A percentile compares a stretch with the other conserved stretches of the same genome.
Conservation (phyloP, 1,140 invertebrate genomes). For the Hycleus cichorii region DNA sequence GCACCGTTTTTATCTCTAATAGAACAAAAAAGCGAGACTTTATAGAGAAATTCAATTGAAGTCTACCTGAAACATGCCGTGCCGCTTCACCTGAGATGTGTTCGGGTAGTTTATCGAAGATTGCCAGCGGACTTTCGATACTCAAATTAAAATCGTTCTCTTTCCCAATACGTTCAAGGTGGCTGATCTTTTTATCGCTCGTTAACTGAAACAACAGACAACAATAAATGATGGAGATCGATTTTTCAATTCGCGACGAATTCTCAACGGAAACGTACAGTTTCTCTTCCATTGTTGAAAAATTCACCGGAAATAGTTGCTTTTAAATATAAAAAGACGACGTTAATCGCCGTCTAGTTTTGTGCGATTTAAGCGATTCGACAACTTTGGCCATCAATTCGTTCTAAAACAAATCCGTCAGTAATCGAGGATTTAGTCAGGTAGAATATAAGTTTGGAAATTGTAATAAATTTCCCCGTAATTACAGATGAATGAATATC, state of each 20-base stretch:
- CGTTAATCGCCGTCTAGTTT: too few species aligned
- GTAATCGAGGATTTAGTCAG: too few species aligned
- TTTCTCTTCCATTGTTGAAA: too few species aligned
- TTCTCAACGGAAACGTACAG: too few species aligned
- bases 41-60: neutral
- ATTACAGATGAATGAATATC: too few species aligned
- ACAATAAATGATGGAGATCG: neutral
- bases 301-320: too few species aligned
- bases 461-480: too few species aligned
- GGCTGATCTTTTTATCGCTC: conserved; percentile 22
- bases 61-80: conserved; percentile 24
- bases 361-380: too few species aligned
- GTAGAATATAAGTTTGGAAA: too few species aligned
- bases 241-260: neutral
- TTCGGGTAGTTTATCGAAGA: conserved; percentile 22
- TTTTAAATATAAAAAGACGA: too few species aligned
- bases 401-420: too few species aligned
- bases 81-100: conserved; percentile 22
- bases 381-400: too few species aligned
- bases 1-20: conserved; percentile 25
- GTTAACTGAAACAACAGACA: conserved; percentile 22
- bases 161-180: conserved; percentile 16
- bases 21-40: neutral
- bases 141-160: conserved; percentile 22
- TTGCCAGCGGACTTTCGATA: conserved; percentile 20